Conservation (phyloP, 35 echinoderm and acorn worm species). For the Hemicentrotus pulcherrimus region DNA sequence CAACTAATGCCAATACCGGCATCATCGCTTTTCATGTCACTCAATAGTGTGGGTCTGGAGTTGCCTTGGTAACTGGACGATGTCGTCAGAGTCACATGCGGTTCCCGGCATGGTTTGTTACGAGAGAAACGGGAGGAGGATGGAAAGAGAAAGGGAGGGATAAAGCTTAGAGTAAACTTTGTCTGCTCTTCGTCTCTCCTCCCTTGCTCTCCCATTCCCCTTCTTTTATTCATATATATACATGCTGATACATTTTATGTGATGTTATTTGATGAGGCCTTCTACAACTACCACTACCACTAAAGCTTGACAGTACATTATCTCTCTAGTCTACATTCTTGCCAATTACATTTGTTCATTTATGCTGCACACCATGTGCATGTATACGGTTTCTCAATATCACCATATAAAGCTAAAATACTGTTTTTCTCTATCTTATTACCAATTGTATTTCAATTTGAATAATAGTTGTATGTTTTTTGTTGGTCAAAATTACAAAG, state of each 20-base stretch:
- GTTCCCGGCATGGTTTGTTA: not conserved
- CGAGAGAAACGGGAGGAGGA: not conserved
- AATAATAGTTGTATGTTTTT: too few species aligned
- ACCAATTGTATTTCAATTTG: too few species aligned
- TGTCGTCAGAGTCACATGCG: constrained; percentile 28
- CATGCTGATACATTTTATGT: constrained; percentile 12
- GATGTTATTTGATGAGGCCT: not conserved
- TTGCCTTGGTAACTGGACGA: constrained; percentile 37
- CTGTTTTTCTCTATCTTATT: not conserved
- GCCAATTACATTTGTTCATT: not conserved
- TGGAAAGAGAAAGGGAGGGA: not conserved
- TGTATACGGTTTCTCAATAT: not conserved
- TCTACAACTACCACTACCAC: not conserved
- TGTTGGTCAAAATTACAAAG: too few species aligned
- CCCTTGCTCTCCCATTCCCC: not conserved
- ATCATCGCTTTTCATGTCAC: constrained; percentile 47
- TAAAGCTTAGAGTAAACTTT: constrained; percentile 31
- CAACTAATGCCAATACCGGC: constrained; percentile 54
- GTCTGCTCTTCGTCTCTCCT: not conserved
- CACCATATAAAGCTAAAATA: not conserved
- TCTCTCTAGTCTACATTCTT: not conserved
- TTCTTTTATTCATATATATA: not conserved
- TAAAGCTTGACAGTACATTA: not conserved
- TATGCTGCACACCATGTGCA: too few species aligned
- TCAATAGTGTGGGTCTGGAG: constrained; percentile 49